Evolutionary conservation across 2,888 invertebrate genomes (phyloP).

Genomic region (Megamerina dolium): DNA sequence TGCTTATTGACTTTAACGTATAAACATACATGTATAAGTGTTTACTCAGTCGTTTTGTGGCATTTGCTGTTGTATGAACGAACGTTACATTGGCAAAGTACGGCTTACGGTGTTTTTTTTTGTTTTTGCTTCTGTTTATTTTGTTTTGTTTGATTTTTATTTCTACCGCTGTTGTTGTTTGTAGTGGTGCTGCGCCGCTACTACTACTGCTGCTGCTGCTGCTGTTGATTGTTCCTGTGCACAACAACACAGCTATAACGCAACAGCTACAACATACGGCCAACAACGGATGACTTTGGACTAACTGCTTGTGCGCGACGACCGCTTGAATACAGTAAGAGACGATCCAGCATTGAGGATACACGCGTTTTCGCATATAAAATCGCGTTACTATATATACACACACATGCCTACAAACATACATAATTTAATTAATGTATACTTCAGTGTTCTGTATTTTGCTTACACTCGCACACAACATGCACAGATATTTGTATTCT

Average conservation of each 20-base stretch:
- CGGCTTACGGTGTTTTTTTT: constrained; percentile 33
- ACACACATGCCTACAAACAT: constrained; percentile 7
- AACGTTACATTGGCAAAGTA: constrained; percentile 21
- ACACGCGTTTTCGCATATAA: constrained; percentile 48
- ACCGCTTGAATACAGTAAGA: constrained; percentile 50
- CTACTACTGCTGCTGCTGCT: too few species aligned
- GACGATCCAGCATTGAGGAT: constrained; percentile 48
- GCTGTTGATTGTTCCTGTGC: constrained; percentile 12
- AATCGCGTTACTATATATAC: constrained; percentile 16
- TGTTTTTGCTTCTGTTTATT: too few species aligned
- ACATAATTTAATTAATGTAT: too few species aligned
- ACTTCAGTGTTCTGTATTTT: too few species aligned
- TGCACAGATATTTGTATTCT: too few species aligned
- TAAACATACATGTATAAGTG: too few species aligned
- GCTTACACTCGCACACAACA: too few species aligned
- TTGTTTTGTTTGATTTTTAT: too few species aligned
- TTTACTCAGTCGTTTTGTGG: too few species aligned
- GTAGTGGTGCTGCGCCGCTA: constrained; percentile 22
- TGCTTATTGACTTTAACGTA: too few species aligned
- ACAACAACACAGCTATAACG: not conserved
- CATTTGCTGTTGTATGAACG: constrained; percentile 18
- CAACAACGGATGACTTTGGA: constrained; percentile 34
- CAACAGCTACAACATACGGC: constrained; percentile 7
- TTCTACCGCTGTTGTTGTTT: too few species aligned
- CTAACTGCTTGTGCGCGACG: constrained; percentile 41